Evolutionary conservation across 2,113 vertebrate genomes (phyloP).

Genomic region (Dipodomys spectabilis): DNA sequence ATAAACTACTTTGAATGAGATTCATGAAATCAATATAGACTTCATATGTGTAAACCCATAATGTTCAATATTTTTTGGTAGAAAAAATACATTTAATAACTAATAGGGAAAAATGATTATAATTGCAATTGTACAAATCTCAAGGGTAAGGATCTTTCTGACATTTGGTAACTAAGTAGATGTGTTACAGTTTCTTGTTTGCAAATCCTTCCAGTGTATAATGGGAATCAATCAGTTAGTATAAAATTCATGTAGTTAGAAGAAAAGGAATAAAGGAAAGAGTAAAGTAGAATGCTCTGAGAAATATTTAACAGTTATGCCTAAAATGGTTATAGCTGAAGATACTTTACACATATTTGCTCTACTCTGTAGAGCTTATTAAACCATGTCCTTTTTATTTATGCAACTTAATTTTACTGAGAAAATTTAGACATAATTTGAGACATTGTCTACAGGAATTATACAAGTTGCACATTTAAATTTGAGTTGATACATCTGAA

Average conservation of each 20-base stretch:
- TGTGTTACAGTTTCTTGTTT: background rate
- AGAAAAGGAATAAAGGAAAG: background rate
- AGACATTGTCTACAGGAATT: background rate
- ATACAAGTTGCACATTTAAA: background rate
- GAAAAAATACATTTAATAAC: background rate
- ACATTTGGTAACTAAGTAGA: background rate
- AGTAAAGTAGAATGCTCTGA: background rate
- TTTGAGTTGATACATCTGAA: background rate
- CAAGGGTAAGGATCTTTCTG: background rate
- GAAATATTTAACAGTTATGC: background rate
- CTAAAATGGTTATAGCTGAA: background rate
- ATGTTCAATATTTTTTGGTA: background rate
- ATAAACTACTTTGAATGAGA: background rate
- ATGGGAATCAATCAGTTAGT: background rate
- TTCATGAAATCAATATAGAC: constrained; percentile 21
- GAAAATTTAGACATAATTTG: background rate
- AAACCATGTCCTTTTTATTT: background rate
- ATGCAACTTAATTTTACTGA: background rate
- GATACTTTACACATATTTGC: background rate
- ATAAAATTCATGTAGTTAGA: background rate
- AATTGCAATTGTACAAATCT: background rate
- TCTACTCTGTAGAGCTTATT: background rate
- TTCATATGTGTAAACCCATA: background rate
- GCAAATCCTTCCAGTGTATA: background rate
- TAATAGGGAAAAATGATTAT: background rate